These are phyloP conservation scores for Oscheius sp. DNA, from an alignment of 2,888 invertebrate genomes.

Conservation along the genomic window DNA sequence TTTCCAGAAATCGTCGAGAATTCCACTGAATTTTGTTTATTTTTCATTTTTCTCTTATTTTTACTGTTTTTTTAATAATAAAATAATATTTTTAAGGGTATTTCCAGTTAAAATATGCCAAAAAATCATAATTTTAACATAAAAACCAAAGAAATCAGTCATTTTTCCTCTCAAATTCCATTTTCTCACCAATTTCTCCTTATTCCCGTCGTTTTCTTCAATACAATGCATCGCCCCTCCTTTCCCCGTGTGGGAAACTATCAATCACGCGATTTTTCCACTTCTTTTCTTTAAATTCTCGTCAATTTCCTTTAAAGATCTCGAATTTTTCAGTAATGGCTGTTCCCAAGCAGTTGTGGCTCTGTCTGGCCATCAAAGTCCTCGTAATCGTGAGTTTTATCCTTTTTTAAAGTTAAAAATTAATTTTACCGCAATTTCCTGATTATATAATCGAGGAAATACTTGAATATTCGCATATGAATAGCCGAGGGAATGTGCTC, in stretches of 20 bases:
- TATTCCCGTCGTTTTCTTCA: background rate
- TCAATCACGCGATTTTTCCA: background rate
- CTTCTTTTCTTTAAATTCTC: slow-evolving; percentile 1
- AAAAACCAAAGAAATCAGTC: too few species aligned
- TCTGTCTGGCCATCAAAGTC: slow-evolving; percentile 64
- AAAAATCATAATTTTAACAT: too few species aligned
- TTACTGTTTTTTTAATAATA: too few species aligned
- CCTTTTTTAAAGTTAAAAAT: too few species aligned
- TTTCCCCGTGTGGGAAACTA: background rate
- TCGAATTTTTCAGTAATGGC: slow-evolving; percentile 53
- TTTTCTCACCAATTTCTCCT: background rate
- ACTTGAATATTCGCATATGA: background rate
- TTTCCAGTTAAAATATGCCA: too few species aligned
- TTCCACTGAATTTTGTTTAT: too few species aligned
- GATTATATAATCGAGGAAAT: too few species aligned
- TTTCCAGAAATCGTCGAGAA: too few species aligned
- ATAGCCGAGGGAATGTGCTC: background rate
- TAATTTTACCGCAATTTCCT: too few species aligned
- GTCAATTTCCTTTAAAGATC: background rate
- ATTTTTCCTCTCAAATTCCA: background rate
- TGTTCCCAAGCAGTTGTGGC: slow-evolving; percentile 67
- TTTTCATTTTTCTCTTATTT: too few species aligned
- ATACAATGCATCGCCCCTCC: background rate
- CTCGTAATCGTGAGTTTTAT: slow-evolving; percentile 68
- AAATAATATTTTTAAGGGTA: too few species aligned